A percentile compares a stretch with the other conserved stretches of the same genome.
phyloP scores from a whole-genome alignment of 2,113 vertebrate genomes.

The Lagopus leucura region DNA sequence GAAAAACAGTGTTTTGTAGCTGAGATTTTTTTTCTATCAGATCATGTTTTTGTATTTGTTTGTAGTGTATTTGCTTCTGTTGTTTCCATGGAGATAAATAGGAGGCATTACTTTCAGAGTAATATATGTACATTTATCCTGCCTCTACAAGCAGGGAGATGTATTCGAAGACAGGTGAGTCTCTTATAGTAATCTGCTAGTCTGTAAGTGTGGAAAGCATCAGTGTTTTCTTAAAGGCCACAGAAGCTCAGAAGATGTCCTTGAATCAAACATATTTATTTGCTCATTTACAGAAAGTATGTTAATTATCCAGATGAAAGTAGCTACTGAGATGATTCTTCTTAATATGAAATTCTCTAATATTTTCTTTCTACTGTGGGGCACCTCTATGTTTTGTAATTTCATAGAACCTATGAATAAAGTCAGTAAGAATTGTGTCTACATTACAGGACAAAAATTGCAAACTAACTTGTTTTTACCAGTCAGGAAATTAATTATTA shows the following conservation, averaged over 20 bases:
- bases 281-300: not conserved
- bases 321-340: not conserved
- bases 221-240: not conserved
- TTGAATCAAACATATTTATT: not conserved
- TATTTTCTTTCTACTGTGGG: not conserved
- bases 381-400: not conserved
- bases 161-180: not conserved
- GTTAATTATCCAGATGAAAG: not conserved
- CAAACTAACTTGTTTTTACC: not conserved
- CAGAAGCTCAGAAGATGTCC: not conserved
- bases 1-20: too few species aligned
- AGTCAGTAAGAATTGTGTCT: not conserved
- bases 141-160: not conserved
- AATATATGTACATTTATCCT: not conserved
- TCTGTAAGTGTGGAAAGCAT: not conserved
- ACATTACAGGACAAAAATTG: not conserved
- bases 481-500: not conserved
- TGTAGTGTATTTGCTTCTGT: too few species aligned
- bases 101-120: too few species aligned
- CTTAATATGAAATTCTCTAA: not conserved
- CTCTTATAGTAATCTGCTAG: not conserved
- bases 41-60: too few species aligned
- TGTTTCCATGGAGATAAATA: too few species aligned
- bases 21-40: too few species aligned
- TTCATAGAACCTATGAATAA: not conserved